Percentiles rank a stretch among this genome's conserved stretches.
These are phyloP conservation scores for Galerucella nymphaeae DNA, from an alignment of 2,888 invertebrate species.

Conservation along the genomic window DNA sequence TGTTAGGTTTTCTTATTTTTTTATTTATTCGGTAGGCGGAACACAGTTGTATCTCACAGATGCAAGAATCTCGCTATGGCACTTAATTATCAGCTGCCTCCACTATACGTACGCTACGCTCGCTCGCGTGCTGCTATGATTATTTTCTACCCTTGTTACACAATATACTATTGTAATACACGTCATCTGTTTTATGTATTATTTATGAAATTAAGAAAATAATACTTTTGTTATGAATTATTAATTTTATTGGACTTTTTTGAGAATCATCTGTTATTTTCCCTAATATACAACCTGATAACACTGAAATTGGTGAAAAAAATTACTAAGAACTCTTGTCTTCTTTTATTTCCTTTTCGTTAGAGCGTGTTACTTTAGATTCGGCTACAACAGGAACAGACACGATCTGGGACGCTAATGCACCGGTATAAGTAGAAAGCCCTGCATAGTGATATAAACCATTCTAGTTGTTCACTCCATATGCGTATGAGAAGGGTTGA, in stretches of 20 bases:
- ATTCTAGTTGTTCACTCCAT: slow-evolving; percentile 36
- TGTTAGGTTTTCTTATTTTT: no score
- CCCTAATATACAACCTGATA: slow-evolving; percentile 23
- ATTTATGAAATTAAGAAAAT: no score
- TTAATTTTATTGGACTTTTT: slow-evolving; percentile 11
- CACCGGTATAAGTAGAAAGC: slow-evolving; percentile 6
- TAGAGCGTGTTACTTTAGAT: background rate
- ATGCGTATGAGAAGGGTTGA: slow-evolving; percentile 38
- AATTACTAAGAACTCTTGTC: slow-evolving; percentile 22
- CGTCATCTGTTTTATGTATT: no score
- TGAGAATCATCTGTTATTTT: slow-evolving; percentile 16
- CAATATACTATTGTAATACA: no score
- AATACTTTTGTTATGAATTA: background rate
- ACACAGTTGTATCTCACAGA: no score
- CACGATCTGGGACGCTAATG: slow-evolving; percentile 13
- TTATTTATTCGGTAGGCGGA: no score
- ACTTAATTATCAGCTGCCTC: no score
- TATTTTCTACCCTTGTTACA: no score
- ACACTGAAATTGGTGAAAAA: slow-evolving; percentile 17
- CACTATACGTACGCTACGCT: no score
- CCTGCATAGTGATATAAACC: slow-evolving; percentile 20
- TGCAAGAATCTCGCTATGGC: no score
- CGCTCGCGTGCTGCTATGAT: no score
- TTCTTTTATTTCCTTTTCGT: slow-evolving; percentile 12
- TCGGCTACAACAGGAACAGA: background rate